Conservation (phyloP, 1,140 invertebrate genomes). For the Venustaconcha ellipsiformis region DNA sequence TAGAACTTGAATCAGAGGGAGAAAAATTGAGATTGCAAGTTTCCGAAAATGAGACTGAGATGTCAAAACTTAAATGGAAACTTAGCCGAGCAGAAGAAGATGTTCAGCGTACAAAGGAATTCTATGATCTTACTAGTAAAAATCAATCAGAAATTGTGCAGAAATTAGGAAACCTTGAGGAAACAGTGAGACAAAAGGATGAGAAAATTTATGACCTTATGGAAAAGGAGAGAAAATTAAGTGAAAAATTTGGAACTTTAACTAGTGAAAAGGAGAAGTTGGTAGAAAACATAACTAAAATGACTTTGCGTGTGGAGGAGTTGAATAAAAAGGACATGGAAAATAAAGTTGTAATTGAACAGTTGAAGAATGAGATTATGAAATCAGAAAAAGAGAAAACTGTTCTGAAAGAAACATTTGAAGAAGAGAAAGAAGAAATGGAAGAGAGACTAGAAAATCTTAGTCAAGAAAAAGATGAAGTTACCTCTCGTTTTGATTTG, state of each 20-base stretch:
- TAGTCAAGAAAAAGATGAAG: slow-evolving; percentile 2
- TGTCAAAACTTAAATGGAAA: slow-evolving; percentile 8
- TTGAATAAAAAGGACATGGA: too few species aligned
- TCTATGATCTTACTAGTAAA: too few species aligned
- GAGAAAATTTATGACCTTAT: too few species aligned
- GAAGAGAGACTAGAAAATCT: slow-evolving; percentile 12
- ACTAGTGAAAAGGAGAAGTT: too few species aligned
- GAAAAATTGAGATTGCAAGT: slow-evolving; percentile 9
- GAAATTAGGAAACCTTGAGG: too few species aligned
- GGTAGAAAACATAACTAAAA: too few species aligned
- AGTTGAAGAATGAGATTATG: slow-evolving; percentile 9
- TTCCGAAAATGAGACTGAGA: slow-evolving; percentile 5
- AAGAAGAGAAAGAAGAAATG: slow-evolving; percentile 1
- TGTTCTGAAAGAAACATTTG: slow-evolving; percentile 7
- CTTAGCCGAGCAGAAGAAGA: slow-evolving; percentile 1
- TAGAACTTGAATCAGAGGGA: slow-evolving; percentile 13
- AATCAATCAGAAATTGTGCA: too few species aligned
- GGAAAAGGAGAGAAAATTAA: too few species aligned
- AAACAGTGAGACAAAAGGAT: too few species aligned
- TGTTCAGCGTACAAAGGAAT: too few species aligned
- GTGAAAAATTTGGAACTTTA: too few species aligned
- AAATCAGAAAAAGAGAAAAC: slow-evolving; percentile 9
- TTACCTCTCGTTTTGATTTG: not conserved
- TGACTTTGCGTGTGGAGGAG: too few species aligned
- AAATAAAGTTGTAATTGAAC: not conserved